Evolutionary conservation across 92 coral and sea anemone species (phyloP), one percentile per base, ranked within the genome.

Genomic region (Plumapathes pennacea): DNA sequence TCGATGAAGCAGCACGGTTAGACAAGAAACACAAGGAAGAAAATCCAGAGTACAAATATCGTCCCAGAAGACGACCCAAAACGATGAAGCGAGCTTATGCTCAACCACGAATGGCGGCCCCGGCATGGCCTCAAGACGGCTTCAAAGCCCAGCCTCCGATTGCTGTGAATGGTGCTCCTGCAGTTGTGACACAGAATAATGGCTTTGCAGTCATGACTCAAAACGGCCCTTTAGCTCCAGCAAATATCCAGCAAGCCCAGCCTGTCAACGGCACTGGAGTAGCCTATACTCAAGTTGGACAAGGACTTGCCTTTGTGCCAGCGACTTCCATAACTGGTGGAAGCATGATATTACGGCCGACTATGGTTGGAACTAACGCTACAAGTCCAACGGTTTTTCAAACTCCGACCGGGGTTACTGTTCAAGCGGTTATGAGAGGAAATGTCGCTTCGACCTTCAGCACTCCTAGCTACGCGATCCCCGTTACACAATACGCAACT

Each of bases 1-100:
- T 94, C 18, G 99, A 94, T 78, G 94, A 94, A 46, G 99, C 99
- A 47, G 99, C 99, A 23, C 88, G 90, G 68, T 67, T 94, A 48
- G 99, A 94, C 83, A 94, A 94, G 53, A 81, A 87, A 45, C 99
- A 94, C 71, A 94, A 94, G 52, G 96, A 89, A 41, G 99, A 94
- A 64, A 80, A 88, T 38, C 99, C 99, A 0, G 99, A 89, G 46
- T 94, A 94, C 56, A 94, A 94, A 51, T 94, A 94, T 61, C 78
- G 95, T 25, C 99, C 99, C 10, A 72, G 95, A 55, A 70, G 99
- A 47, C 73, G 96, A 46, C 99, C 88, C 69, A 84, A 89, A 41
- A 76, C 96, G 25, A 70, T 94, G 62, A 94, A 94, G 57, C 81
- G 99, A 39, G 85, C 99, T 26, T 94, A 94, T 49, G 96, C 84